Evolutionary conservation across 1,140 invertebrate genomes (phyloP).

Genomic region (Cataglyphis hispanica): DNA sequence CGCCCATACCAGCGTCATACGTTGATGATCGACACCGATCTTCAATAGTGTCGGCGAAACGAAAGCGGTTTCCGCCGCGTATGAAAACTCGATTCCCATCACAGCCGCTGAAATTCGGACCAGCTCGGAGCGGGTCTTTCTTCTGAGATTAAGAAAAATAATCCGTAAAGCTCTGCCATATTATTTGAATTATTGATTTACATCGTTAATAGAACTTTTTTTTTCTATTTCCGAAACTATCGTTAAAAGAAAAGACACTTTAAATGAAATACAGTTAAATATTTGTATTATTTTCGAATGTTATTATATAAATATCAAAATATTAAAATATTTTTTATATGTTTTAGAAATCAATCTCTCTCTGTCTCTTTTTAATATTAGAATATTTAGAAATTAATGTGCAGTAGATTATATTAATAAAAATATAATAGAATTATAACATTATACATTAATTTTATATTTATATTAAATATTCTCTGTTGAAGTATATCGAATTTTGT

Average conservation of each 20-base stretch:
- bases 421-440: background rate
- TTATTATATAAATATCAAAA: too few relatives aligned
- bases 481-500: background rate
- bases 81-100: slow-evolving; percentile 99
- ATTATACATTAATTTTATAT: background rate
- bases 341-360: too few relatives aligned
- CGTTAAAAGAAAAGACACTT: too few relatives aligned
- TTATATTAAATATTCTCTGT: background rate
- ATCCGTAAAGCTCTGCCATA: too few relatives aligned
- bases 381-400: background rate
- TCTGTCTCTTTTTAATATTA: too few relatives aligned
- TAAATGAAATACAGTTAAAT: too few relatives aligned
- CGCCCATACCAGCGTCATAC: slow-evolving; percentile 98
- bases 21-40: slow-evolving; percentile 95
- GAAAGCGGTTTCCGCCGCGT: slow-evolving; percentile 98
- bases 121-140: slow-evolving; percentile 93
- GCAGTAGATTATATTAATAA: background rate
- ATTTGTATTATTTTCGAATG: too few relatives aligned
- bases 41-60: slow-evolving; percentile 97
- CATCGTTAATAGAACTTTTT: too few relatives aligned
- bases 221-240: too few relatives aligned
- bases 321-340: too few relatives aligned
- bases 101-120: slow-evolving; percentile 96
- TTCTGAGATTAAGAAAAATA: slow-evolving; percentile 80
- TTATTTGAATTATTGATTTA: too few relatives aligned